These are phyloP conservation scores for Crotophaga sulcirostris DNA, from an alignment of 2,113 vertebrate genomes.

Conservation along the genomic window DNA sequence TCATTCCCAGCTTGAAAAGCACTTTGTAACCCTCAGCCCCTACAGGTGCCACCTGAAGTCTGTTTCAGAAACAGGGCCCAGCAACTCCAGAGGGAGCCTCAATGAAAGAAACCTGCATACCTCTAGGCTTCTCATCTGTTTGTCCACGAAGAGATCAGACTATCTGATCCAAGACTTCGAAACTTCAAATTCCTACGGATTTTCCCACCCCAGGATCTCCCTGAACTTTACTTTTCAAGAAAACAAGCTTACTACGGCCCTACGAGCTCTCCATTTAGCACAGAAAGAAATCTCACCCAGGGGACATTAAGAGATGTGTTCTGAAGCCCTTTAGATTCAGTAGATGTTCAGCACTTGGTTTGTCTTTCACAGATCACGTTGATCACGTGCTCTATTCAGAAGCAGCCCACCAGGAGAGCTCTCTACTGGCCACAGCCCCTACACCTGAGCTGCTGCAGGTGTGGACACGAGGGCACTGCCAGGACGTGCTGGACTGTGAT, in stretches of 20 bases:
- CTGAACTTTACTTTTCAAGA: neutral
- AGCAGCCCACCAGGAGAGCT: neutral
- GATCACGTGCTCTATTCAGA: neutral
- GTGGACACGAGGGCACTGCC: neutral
- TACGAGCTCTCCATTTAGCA: neutral
- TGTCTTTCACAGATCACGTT: neutral
- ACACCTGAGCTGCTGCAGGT: neutral
- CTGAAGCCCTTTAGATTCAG: neutral
- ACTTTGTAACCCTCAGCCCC: neutral
- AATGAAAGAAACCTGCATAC: neutral
- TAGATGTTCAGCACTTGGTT: neutral
- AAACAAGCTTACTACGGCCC: neutral
- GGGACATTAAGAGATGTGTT: neutral
- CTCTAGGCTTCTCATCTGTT: neutral
- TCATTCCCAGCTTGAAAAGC: neutral
- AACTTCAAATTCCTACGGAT: neutral
- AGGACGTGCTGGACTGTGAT: too few species aligned
- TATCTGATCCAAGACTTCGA: neutral
- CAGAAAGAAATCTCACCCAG: rapidly evolving
- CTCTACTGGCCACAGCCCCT: neutral
- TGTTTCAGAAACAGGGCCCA: neutral
- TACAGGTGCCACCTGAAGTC: neutral
- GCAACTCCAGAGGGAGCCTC: neutral
- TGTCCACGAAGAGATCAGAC: neutral
- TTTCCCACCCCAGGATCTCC: neutral